These are phyloP conservation scores for Osmerus eperlanus DNA, from an alignment of 2,113 vertebrate genomes.

Conservation along the genomic window DNA sequence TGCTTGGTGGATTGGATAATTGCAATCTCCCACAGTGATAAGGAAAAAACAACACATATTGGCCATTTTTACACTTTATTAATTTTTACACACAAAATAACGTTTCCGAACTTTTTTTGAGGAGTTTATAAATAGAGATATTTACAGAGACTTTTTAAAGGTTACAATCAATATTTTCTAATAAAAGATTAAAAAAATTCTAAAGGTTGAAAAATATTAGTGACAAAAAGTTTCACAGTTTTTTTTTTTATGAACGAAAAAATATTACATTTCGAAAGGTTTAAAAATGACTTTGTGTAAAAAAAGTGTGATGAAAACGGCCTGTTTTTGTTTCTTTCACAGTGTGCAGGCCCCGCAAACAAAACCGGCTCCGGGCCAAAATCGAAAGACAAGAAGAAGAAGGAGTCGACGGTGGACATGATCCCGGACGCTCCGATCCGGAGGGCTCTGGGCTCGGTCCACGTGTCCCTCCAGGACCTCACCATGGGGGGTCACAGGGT, in stretches of 20 bases:
- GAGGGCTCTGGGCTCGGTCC: slow-evolving; percentile 55
- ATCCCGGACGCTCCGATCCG: slow-evolving; percentile 66
- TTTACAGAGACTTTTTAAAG: too few relatives aligned
- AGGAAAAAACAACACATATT: too few relatives aligned
- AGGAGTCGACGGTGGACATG: slow-evolving; percentile 43
- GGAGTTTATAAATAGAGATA: too few relatives aligned
- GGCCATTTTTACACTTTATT: too few relatives aligned
- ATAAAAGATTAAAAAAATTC: too few relatives aligned
- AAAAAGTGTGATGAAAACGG: background rate
- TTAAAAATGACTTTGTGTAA: background rate
- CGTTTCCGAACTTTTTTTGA: too few relatives aligned
- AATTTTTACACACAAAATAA: too few relatives aligned
- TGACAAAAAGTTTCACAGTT: background rate
- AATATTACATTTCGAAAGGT: background rate
- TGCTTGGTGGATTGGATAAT: too few relatives aligned
- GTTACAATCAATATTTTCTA: too few relatives aligned
- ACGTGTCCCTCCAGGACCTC: slow-evolving; percentile 63
- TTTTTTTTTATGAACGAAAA: too few relatives aligned
- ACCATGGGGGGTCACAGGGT: slow-evolving; percentile 52
- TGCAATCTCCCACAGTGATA: too few relatives aligned
- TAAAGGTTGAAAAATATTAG: too few relatives aligned
- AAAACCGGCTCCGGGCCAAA: slow-evolving; percentile 47
- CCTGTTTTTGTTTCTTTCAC: slow-evolving; percentile 2
- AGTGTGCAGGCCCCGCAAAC: slow-evolving; percentile 20
- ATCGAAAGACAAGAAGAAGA: slow-evolving; percentile 62